These are phyloP conservation scores for Spatulosminthurus flaviceps DNA, from an alignment of 2,888 invertebrate species.

Conservation along the genomic window DNA sequence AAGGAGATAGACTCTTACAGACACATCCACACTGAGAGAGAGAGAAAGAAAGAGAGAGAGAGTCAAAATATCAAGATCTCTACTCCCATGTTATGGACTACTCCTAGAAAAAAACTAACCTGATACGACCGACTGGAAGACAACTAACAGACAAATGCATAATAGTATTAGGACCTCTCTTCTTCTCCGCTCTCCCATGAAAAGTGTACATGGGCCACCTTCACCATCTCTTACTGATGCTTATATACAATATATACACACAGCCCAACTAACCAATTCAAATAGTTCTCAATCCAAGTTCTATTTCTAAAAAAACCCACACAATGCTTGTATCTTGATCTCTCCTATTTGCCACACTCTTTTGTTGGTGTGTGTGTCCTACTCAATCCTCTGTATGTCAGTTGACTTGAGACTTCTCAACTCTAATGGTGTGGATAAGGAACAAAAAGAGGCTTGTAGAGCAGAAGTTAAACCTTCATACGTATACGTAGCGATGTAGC, in stretches of 20 bases:
- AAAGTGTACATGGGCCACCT: conserved; percentile 9
- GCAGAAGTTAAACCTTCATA: too few species aligned
- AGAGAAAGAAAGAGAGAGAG: background rate
- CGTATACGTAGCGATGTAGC: too few species aligned
- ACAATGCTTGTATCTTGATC: background rate
- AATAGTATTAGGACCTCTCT: conserved; percentile 29
- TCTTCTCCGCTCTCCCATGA: conserved; percentile 12
- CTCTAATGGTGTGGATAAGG: too few species aligned
- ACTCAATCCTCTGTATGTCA: too few species aligned
- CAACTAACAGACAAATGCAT: conserved; percentile 33
- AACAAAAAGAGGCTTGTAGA: too few species aligned
- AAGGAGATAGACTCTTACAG: background rate
- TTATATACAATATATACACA: too few species aligned
- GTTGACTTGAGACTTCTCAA: background rate
- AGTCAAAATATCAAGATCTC: background rate
- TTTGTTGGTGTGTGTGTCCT: too few species aligned
- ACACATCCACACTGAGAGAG: background rate
- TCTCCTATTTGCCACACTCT: background rate
- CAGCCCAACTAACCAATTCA: background rate
- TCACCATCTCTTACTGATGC: background rate
- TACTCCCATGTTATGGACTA: background rate
- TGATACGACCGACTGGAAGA: conserved; percentile 15
- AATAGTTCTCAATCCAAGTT: background rate
- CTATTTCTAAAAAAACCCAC: background rate
- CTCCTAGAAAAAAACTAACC: too few species aligned